phyloP scores from a whole-genome alignment of 1,140 invertebrate species.

The Onthophagus taurus region DNA sequence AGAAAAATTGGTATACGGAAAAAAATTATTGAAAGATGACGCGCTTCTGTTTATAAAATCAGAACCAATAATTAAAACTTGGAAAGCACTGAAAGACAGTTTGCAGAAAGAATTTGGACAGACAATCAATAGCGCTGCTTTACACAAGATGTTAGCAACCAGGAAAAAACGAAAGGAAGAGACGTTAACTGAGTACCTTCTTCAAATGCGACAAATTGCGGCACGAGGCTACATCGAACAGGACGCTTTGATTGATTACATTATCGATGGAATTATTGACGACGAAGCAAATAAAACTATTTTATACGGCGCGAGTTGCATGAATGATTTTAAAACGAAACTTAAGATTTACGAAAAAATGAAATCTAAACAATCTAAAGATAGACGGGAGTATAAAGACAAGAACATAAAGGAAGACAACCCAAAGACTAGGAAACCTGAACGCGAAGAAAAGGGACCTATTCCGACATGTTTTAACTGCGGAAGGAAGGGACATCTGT shows the following conservation, averaged over 20 bases:
- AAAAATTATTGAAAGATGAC: constrained; percentile 25
- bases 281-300: constrained; percentile 15
- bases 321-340: constrained; percentile 17
- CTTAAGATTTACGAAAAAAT: too few relatives aligned
- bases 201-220: constrained; percentile 28
- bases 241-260: constrained; percentile 19
- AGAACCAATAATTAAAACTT: constrained; percentile 23
- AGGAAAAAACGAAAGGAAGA: constrained; percentile 23
- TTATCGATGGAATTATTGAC: constrained; percentile 18
- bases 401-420: too few relatives aligned
- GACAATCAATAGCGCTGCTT: constrained; percentile 16
- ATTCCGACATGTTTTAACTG: too few relatives aligned
- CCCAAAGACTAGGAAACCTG: too few relatives aligned
- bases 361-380: too few relatives aligned
- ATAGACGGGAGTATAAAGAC: too few relatives aligned
- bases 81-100: constrained; percentile 20
- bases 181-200: constrained; percentile 29
- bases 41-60: constrained; percentile 26
- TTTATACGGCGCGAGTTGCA: constrained; percentile 14
- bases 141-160: constrained; percentile 19
- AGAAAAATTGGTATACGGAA: constrained; percentile 26
- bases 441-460: too few relatives aligned
- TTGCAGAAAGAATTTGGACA: constrained; percentile 19
- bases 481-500: too few relatives aligned
- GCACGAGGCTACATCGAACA: constrained; percentile 22